Base-by-base conservation (phyloP, 2,113 vertebrate species). In the Eulacestoma nigropectus region DNA sequence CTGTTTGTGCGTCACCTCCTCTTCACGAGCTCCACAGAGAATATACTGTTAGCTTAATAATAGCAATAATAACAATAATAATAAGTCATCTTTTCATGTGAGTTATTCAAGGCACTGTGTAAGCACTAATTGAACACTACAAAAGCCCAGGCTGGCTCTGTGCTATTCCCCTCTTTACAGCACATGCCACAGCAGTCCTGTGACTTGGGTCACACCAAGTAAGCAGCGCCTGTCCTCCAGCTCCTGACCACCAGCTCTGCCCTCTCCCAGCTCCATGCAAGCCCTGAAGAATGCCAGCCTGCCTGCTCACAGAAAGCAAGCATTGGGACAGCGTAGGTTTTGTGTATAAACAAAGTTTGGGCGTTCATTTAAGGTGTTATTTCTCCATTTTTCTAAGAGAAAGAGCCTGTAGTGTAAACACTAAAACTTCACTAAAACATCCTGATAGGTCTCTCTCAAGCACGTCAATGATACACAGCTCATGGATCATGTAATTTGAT, bases 1-100 rank as follows among this genome's bases (percentile, higher is more conserved):
- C 78, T 94, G 85, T 90, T 95, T 82, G 87, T 96, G 95, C 77
- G 90, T 96, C 95, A 97, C 85, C 90, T 94, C 76, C 75, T 90
- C 74, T 75, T 81, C 77, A 49, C 7, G 64, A 89, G 85, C 90
- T 93, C 91, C 88, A 52, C 2, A 7, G 86, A 97, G 96, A 95
- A 95, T 95, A 93, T 77, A 83, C 91, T 95, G 95, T 97, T 97
- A 96, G 88, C 69, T 95, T 96, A 93, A 95, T 97, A 97, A 95
- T 84, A 94, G 95, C 64, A 91, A 95, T 96, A 97, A 95, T 84
- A 96, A 94, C 56, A 91, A 89, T 87, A 96, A 87, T 74, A 74
- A 93, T 63, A 93, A 87, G 91, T 64, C 93, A 91, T 85, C 88
- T 94, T 97, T 90, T 93, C 80, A 81, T 81, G 53, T 33, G 77